Evolutionary conservation across 2,113 vertebrate species (phyloP).

Genomic region (Gyps fulvus): DNA sequence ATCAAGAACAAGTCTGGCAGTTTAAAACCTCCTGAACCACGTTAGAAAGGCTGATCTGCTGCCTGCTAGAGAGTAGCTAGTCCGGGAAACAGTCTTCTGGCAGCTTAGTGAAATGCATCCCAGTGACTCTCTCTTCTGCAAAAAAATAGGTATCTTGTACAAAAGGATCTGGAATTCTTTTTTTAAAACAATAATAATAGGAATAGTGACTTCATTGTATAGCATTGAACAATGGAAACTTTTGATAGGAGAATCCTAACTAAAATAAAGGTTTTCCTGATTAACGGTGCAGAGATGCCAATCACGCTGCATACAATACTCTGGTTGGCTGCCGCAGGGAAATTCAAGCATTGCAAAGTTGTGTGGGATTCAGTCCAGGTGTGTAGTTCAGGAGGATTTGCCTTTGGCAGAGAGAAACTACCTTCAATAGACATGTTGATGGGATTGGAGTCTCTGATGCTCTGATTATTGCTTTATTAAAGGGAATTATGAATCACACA

Average conservation of each 20-base stretch:
- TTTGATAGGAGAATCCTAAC: neutral
- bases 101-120: neutral
- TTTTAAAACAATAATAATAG: neutral
- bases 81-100: neutral
- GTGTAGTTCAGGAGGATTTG: neutral
- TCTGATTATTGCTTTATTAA: neutral
- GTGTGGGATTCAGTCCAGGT: neutral
- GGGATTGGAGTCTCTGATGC: neutral
- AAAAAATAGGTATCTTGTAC: neutral
- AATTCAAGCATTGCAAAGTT: neutral
- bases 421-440: neutral
- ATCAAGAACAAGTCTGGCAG: neutral
- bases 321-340: neutral
- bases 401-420: neutral
- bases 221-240: neutral
- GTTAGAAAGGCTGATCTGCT: neutral
- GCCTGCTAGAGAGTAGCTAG: neutral
- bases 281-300: neutral
- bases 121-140: neutral
- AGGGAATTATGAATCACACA: neutral
- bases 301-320: neutral
- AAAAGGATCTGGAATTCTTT: neutral
- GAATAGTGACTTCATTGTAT: neutral
- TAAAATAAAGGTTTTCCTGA: neutral
- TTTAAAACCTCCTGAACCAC: neutral